Conservation (phyloP, 1,140 invertebrate species). For the Campoletis sonorensis region DNA sequence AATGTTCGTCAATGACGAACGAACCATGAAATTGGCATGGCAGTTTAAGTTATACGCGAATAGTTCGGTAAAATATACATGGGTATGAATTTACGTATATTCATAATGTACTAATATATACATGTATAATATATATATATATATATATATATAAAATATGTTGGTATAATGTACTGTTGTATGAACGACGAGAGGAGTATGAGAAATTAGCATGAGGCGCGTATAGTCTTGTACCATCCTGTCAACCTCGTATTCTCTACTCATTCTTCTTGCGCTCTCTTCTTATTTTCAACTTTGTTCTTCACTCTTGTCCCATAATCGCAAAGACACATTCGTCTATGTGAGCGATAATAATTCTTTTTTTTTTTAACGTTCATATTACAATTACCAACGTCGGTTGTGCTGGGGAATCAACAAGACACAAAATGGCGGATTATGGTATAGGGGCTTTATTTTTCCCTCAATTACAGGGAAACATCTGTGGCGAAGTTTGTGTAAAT, state of each 20-base stretch:
- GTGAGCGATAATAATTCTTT: neutral
- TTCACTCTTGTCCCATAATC: neutral
- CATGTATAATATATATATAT: neutral
- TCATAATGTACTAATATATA: neutral
- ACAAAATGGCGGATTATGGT: too few relatives aligned
- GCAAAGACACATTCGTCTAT: neutral
- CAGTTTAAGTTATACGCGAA: conserved; percentile 37
- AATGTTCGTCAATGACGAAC: conserved; percentile 45
- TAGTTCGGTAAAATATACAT: conserved; percentile 5
- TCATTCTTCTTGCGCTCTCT: conserved; percentile 4
- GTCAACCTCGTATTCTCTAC: conserved; percentile 32
- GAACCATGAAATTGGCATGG: conserved; percentile 37
- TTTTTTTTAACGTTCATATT: conserved; percentile 1
- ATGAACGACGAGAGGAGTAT: conserved; percentile 7
- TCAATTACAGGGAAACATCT: too few relatives aligned
- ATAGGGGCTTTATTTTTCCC: too few relatives aligned
- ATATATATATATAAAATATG: neutral
- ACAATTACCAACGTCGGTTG: neutral
- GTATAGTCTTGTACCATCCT: conserved; percentile 23
- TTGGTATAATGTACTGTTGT: conserved; percentile 18
- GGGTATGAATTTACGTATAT: neutral
- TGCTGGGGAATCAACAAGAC: too few relatives aligned
- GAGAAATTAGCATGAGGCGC: conserved; percentile 43
- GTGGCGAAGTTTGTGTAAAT: too few relatives aligned
- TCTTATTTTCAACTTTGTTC: conserved; percentile 20